Evolutionary conservation across 2,797 vertebrate species (phyloP), one percentile per base, ranked within the genome.

Genomic region (Chloroceryle inda): DNA sequence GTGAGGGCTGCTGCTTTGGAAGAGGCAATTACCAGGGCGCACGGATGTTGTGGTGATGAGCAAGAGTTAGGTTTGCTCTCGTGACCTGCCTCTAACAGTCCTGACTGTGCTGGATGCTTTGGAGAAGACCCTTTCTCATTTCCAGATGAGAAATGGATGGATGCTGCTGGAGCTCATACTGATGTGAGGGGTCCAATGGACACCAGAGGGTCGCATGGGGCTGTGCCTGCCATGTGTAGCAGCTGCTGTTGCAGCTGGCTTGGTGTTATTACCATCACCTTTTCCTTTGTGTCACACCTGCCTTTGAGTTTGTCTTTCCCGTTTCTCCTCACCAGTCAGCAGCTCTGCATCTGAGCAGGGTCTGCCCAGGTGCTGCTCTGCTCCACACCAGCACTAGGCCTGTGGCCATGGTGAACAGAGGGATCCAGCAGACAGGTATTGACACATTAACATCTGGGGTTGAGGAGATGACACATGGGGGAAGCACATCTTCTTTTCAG

Each of bases 131-230:
- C 24, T 56, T n/a, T 58, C 59, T 56, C 37, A 26, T 58, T 44
- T 66, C 38, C 50, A 58, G 29, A n/a, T n/a, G n/a, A n/a, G n/a
- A n/a, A n/a, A n/a, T n/a, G n/a, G n/a, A n/a, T n/a, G n/a, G n/a
- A n/a, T n/a, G n/a, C 29, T 82, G 59, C 35, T 3, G 2, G 7
- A 37, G 19, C 24, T 27, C 1, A 5, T 69, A 15, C 58, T 50
- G 47, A 40, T 22, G 22, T 8, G 42, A 49, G 27, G 21, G 16
- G 26, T 64, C 19, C 35, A 26, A 3, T 1, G 27, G 45, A 38
- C 38, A 35, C 16, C 6, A 33, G 20, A 0, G 8, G 62, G n/a
- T n/a, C 61, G 45, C n/a, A 15, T 0, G 1, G 37, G 67, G n/a
- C 45, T 53, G 9, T 56, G 37, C 33, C 55, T 23, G n/a, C 19